These are phyloP conservation scores for Gymnocephalus cernua DNA, from an alignment of 2,113 vertebrate genomes.

Conservation along the genomic window DNA sequence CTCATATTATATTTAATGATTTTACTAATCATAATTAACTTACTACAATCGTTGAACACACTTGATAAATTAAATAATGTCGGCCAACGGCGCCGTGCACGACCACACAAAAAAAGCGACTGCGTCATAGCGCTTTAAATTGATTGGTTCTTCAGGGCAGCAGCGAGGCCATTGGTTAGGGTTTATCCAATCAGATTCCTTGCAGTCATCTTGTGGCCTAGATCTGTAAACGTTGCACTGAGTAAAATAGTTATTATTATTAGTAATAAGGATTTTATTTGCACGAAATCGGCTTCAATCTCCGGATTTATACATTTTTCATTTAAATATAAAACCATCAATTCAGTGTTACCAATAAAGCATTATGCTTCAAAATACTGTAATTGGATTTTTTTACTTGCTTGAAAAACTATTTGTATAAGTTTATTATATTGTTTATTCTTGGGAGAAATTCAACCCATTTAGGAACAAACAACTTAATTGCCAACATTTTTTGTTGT, in stretches of 20 bases:
- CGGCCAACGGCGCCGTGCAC: no score
- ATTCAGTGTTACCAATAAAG: background rate
- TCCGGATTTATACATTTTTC: no score
- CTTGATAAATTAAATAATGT: background rate
- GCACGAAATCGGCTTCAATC: no score
- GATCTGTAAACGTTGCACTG: no score
- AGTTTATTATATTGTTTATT: background rate
- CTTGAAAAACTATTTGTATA: background rate
- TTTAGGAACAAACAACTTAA: constrained; percentile 36
- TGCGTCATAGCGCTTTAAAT: background rate
- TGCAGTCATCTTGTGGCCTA: background rate
- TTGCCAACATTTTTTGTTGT: constrained; percentile 24
- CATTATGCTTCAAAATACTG: background rate
- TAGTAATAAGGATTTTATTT: no score
- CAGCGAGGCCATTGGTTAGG: background rate
- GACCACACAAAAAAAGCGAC: no score
- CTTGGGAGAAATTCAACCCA: constrained; percentile 16
- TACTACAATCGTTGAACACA: background rate
- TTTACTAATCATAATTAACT: no score
- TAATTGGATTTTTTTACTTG: background rate
- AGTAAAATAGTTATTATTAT: no score
- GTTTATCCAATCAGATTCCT: background rate
- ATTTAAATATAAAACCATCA: background rate
- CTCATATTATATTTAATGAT: background rate
- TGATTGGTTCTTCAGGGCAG: background rate